Evolutionary conservation across 2,113 vertebrate species (phyloP), one percentile per base, ranked within the genome.

Genomic region (Chaetodon auriga): DNA sequence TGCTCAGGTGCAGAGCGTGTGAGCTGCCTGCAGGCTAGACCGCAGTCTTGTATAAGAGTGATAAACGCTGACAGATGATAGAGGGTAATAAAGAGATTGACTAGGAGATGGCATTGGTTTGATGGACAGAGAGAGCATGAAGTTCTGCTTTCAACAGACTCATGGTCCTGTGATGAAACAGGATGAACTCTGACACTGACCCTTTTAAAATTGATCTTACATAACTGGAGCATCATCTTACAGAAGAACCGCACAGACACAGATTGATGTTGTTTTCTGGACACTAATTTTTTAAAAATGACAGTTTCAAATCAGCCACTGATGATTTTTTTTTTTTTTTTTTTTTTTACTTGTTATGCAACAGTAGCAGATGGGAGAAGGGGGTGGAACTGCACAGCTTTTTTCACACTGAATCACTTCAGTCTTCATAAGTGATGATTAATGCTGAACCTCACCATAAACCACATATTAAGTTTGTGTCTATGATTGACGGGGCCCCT

Each of bases 291-390:
- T 7, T 53, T 25, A 66, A 15, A 73, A 65, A 30, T 49, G 3
- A 86, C 55, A 54, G 23, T 54, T 79, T 36, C 1, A 76, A 18
- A 46, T 69, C 21, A 68, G 7, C 49, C 49, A 60, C 7, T 14
- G 15, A 64, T 64, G 10, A 62, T 21, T 13, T 14, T 36, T 30
- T 18, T 60, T 21, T 3, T 49, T 23, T 38, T 16, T 2, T 18
- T 36, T 36, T 87, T 45, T 68, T 72, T 36, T 66, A 53, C 21
- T 18, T 63, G 51, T 89, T 87, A 80, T 62, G 68, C n/a, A 92
- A 87, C 73, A 14, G 57, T 62, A 77, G 64, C 89, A 90, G 84
- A 88, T 86, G 84, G 87, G 57, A 65, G 73, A 65, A 61, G 68
- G 57, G 25, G 69, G 70, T 36, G 54, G 19, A 68, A 57, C 18